These are phyloP conservation scores for Latheticus oryzae DNA, from an alignment of 2,888 invertebrate species.

Conservation along the genomic window DNA sequence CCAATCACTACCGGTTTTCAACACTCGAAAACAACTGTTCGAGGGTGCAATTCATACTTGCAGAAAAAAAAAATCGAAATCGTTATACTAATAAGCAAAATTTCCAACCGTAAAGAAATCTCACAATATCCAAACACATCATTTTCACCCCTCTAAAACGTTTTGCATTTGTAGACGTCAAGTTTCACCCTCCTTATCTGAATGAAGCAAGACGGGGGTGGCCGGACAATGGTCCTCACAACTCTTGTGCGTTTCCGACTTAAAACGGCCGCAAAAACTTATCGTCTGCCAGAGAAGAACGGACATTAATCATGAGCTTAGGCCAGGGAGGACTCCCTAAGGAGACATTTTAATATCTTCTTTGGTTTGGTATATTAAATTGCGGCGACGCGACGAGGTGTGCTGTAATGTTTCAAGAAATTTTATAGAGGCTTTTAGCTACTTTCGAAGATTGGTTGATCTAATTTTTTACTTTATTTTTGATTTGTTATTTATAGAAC, in stretches of 20 bases:
- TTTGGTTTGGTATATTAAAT: conserved; percentile 36
- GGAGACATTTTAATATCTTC: conserved; percentile 39
- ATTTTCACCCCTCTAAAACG: conserved; percentile 31
- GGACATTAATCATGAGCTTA: conserved; percentile 38
- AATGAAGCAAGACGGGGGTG: too few species aligned
- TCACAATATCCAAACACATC: conserved; percentile 37
- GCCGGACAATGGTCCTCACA: conserved; percentile 52
- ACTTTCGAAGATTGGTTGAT: conserved; percentile 10
- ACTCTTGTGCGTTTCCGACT: conserved; percentile 46
- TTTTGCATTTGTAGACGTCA: conserved; percentile 52
- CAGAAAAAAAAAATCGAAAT: conserved; percentile 23
- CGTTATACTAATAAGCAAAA: conserved; percentile 35
- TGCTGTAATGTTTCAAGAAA: conserved; percentile 9
- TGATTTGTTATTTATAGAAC: too few species aligned
- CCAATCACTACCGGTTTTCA: conserved; percentile 56
- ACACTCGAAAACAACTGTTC: conserved; percentile 42
- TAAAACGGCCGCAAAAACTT: conserved; percentile 52
- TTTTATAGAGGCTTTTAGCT: conserved; percentile 11
- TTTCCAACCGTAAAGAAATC: conserved; percentile 37
- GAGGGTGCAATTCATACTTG: conserved; percentile 21
- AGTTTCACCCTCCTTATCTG: conserved; percentile 45
- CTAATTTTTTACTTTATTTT: too few species aligned
- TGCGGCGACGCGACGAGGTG: conserved; percentile 29
- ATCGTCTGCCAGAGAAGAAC: conserved; percentile 42
- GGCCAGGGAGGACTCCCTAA: conserved; percentile 27